These are phyloP conservation scores for Ascidia mentula DNA, from an alignment of 23 tunicate genomes.

Conservation along the genomic window DNA sequence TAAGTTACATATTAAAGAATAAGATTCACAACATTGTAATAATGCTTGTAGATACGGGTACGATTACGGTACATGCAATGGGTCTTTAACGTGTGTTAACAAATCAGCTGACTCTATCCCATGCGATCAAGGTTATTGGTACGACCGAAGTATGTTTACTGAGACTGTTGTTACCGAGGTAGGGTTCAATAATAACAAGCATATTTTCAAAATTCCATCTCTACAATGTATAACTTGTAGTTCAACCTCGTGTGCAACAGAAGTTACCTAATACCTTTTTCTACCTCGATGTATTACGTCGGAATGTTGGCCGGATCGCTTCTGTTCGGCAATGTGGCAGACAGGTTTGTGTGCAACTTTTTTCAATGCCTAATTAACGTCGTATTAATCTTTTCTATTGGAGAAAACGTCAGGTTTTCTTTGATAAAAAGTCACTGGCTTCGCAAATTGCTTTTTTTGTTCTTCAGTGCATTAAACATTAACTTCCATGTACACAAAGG, in stretches of 20 bases:
- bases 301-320: constrained; percentile 7
- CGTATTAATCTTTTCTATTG: no score
- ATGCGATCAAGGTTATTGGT: constrained; percentile 57
- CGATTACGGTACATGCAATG: constrained; percentile 27
- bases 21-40: no score
- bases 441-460: no score
- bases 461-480: no score
- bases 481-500: no score
- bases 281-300: constrained; percentile 13
- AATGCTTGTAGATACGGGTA: constrained; percentile 42
- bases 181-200: neutral
- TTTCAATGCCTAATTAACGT: neutral
- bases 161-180: constrained; percentile 71
- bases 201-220: no score
- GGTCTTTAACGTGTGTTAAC: constrained; percentile 26
- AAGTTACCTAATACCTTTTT: neutral
- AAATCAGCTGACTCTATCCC: constrained; percentile 14
- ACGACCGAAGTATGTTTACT: constrained; percentile 34
- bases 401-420: no score
- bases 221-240: neutral
- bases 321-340: neutral
- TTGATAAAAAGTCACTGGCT: no score
- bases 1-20: no score
- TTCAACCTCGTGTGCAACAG: neutral
- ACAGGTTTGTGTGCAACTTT: neutral